phyloP scores from a whole-genome alignment of 2,888 invertebrate species.

The Metacarcinus magister region DNA sequence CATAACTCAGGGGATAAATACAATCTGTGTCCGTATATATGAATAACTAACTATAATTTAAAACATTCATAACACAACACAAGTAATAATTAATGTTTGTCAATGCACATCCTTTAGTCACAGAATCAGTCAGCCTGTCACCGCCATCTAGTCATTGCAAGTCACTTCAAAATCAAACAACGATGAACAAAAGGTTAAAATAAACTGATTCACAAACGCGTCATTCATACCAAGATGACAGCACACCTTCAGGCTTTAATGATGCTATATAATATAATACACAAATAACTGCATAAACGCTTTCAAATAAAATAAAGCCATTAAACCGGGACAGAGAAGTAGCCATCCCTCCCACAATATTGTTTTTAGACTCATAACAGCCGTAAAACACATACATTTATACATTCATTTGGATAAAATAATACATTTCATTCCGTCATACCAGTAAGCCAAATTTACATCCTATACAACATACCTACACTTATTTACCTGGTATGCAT shows the following conservation, averaged over 20 bases:
- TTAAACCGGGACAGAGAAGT: neutral
- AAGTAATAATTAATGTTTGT: neutral
- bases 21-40: neutral
- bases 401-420: neutral
- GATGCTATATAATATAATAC: neutral
- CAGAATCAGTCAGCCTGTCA: neutral
- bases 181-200: neutral
- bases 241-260: neutral
- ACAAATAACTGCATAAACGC: neutral
- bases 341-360: neutral
- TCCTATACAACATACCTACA: neutral
- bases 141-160: neutral
- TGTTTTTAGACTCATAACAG: neutral
- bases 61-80: neutral
- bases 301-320: neutral
- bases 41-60: conserved; percentile 5
- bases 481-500: neutral
- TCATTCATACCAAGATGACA: neutral
- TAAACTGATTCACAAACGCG: neutral
- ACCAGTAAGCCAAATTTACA: neutral
- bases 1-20: conserved; percentile 31
- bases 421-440: conserved; percentile 3
- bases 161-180: neutral
- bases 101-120: neutral
- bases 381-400: neutral